Conservation (phyloP, 1,140 invertebrate genomes). For the Anoplophora glabripennis region DNA sequence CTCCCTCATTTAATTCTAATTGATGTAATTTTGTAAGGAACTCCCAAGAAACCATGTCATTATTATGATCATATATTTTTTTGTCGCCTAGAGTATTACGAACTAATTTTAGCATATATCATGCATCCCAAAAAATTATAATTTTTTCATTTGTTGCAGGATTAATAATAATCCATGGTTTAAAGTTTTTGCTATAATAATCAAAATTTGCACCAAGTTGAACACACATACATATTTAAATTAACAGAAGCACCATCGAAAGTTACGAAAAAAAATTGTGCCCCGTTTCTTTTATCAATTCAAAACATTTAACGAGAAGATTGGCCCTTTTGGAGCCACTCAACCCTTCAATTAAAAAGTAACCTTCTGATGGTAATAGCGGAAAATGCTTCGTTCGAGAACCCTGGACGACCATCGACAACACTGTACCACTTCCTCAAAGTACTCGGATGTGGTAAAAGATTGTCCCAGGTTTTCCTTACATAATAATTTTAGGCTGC, state of each 20-base stretch:
- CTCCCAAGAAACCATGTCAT: conserved; percentile 10
- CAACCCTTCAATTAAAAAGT: no score
- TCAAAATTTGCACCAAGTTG: conserved; percentile 28
- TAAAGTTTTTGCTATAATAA: conserved; percentile 12
- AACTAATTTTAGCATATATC: conserved; percentile 24
- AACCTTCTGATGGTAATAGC: no score
- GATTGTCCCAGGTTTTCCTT: no score
- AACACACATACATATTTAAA: conserved; percentile 18
- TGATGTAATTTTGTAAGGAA: conserved; percentile 13
- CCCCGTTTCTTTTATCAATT: no score
- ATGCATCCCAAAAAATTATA: conserved; percentile 16
- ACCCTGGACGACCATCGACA: no score
- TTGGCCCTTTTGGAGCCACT: no score
- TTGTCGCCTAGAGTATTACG: conserved; percentile 17
- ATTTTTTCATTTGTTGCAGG: conserved; percentile 19
- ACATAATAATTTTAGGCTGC: no score
- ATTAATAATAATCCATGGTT: conserved; percentile 25
- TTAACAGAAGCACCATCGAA: conserved; percentile 18
- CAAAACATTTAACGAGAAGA: no score
- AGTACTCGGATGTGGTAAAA: no score
- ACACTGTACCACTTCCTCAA: no score
- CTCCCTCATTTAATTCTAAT: not conserved
- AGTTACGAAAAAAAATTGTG: no score
- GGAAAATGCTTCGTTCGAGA: no score
- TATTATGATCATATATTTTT: conserved; percentile 6